Percentiles rank a stretch among this genome's conserved stretches.
phyloP scores from a whole-genome alignment of 2,888 invertebrate genomes.

The Strigamia transsilvanica region DNA sequence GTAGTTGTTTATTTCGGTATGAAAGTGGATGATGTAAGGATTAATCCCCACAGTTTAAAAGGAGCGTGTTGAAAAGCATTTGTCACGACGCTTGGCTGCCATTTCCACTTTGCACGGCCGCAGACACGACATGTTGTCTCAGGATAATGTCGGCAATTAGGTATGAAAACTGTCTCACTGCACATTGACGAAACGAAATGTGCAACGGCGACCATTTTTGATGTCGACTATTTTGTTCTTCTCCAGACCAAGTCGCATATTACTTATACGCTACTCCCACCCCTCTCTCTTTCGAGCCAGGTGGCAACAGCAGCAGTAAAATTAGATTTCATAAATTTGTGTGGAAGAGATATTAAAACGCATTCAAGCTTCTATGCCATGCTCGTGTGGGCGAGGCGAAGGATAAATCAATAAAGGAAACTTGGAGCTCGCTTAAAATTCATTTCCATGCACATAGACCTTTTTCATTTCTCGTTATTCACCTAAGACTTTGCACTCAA shows the following conservation, averaged over 20 bases:
- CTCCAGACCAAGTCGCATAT: constrained; percentile 43
- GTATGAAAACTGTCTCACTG: constrained; percentile 36
- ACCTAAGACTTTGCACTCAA: constrained; percentile 49
- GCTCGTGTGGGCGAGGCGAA: constrained; percentile 40
- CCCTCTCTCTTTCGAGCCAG: constrained; percentile 45
- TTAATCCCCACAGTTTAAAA: constrained; percentile 43
- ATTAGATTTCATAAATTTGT: constrained; percentile 52
- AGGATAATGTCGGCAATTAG: constrained; percentile 39
- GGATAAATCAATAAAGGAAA: constrained; percentile 50
- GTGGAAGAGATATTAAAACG: constrained; percentile 51
- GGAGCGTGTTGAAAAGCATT: constrained; percentile 40
- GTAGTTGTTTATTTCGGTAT: constrained; percentile 35
- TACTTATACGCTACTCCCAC: constrained; percentile 10
- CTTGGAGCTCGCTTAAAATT: constrained; percentile 51
- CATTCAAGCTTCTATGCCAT: constrained; percentile 48
- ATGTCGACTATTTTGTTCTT: constrained; percentile 40
- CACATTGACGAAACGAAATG: constrained; percentile 36
- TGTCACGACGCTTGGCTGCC: constrained; percentile 45
- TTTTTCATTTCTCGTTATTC: constrained; percentile 49
- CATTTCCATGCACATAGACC: constrained; percentile 51
- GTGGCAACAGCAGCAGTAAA: constrained; percentile 51
- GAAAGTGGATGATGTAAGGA: constrained; percentile 36
- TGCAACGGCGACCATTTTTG: constrained; percentile 26
- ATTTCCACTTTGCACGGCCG: constrained; percentile 39
- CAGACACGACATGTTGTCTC: constrained; percentile 36